phyloP scores from a whole-genome alignment of 64 coral and sea anemone species.

The Actinia tenebrosa region DNA sequence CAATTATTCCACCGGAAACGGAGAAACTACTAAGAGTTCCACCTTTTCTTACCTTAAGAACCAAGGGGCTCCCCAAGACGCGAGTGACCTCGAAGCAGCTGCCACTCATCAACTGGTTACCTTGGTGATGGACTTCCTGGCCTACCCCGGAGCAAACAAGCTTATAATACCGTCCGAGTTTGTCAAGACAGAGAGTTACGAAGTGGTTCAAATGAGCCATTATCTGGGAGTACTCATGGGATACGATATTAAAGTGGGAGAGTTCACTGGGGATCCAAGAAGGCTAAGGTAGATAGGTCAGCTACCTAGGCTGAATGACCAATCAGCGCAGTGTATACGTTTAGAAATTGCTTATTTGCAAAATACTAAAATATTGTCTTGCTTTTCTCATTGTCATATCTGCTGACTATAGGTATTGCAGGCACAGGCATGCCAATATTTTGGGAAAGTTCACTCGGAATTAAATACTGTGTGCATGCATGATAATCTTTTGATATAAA shows the following conservation, averaged over 20 bases:
- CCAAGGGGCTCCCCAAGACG: not conserved
- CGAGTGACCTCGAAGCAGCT: slow-evolving; percentile 74
- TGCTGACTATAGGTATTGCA: no score
- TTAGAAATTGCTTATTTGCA: no score
- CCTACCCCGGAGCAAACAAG: slow-evolving; percentile 78
- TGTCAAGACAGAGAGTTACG: slow-evolving; percentile 84
- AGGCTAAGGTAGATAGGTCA: slow-evolving; percentile 61
- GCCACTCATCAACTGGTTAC: slow-evolving; percentile 95
- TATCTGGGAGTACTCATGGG: slow-evolving; percentile 94
- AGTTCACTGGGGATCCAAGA: slow-evolving; percentile 92
- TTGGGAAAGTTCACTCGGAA: no score
- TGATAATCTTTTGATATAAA: no score
- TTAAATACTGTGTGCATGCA: no score
- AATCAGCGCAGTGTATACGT: no score
- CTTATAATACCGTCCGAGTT: slow-evolving; percentile 48
- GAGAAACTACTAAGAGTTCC: not conserved
- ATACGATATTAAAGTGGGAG: slow-evolving; percentile 91
- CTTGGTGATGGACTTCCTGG: slow-evolving; percentile 90
- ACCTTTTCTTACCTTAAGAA: not conserved
- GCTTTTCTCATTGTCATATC: no score
- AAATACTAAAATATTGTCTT: no score
- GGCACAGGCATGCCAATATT: no score
- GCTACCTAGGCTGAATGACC: no score
- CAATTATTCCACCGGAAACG: not conserved
- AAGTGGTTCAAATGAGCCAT: slow-evolving; percentile 87